These are phyloP conservation scores for Darevskia mixta DNA, from an alignment of 2,797 vertebrate species.

Conservation along the genomic window DNA sequence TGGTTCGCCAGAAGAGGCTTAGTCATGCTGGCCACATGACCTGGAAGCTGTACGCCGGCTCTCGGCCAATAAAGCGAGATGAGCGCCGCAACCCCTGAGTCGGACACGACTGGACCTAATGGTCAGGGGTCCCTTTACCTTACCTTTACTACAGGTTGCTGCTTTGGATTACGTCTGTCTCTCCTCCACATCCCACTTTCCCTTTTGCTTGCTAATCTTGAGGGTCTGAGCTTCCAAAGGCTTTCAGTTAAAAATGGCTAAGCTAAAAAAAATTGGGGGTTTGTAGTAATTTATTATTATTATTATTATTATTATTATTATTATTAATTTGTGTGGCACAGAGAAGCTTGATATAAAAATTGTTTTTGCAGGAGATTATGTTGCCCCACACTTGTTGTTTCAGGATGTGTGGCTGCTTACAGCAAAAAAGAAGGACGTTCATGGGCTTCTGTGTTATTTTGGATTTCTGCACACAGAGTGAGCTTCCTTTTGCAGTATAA, in stretches of 20 bases:
- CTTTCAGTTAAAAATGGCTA: constrained; percentile 58
- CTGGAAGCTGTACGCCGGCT: too few species aligned
- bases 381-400: constrained; percentile 37
- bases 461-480: neutral
- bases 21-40: too few species aligned
- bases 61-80: too few species aligned
- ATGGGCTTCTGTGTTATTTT: neutral
- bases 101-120: too few species aligned
- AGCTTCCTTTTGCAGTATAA: too few species aligned
- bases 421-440: neutral
- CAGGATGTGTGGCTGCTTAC: constrained; percentile 18
- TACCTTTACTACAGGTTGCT: neutral
- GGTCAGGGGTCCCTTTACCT: too few species aligned
- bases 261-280: constrained; percentile 47
- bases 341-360: constrained; percentile 46
- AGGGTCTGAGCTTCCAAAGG: neutral
- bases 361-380: constrained; percentile 34
- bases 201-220: constrained; percentile 16
- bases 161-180: constrained; percentile 7
- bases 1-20: too few species aligned
- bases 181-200: too few species aligned
- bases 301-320: too few species aligned
- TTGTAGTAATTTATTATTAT: constrained; percentile 36
- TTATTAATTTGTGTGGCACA: constrained; percentile 6
- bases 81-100: too few species aligned